A percentile compares a stretch with the other conserved stretches of the same genome.
Conservation (phyloP, 2,113 vertebrate species). For the Hepsetus odoe region DNA sequence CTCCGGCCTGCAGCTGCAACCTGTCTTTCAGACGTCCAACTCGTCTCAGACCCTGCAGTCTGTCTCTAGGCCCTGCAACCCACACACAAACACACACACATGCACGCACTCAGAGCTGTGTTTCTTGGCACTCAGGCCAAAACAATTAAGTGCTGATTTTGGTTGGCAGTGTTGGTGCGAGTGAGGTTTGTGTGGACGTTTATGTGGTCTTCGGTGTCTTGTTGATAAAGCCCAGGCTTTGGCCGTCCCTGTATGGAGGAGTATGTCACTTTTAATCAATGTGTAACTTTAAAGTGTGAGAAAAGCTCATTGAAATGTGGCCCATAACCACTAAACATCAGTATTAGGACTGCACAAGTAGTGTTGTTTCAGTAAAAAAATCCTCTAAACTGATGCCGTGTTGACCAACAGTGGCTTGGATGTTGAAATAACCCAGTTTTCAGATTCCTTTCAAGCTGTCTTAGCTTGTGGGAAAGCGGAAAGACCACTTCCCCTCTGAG, state of each 20-base stretch:
- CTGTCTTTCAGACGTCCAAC: slow-evolving; percentile 39
- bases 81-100: slow-evolving; percentile 23
- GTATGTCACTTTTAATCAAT: slow-evolving; percentile 57
- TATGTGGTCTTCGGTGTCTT: slow-evolving; percentile 57
- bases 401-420: slow-evolving; percentile 33
- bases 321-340: slow-evolving; percentile 20
- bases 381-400: slow-evolving; percentile 31
- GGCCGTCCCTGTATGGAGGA: slow-evolving; percentile 38
- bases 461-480: slow-evolving; percentile 38
- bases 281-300: slow-evolving; percentile 45
- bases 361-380: slow-evolving; percentile 50
- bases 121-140: slow-evolving; percentile 49
- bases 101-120: slow-evolving; percentile 42
- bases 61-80: slow-evolving; percentile 28
- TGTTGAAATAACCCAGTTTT: slow-evolving; percentile 40
- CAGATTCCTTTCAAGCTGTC: slow-evolving; percentile 21
- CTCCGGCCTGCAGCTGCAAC: slow-evolving; percentile 47
- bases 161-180: slow-evolving; percentile 60
- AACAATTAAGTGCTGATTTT: slow-evolving; percentile 66
- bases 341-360: slow-evolving; percentile 23
- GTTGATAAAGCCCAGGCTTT: slow-evolving; percentile 54
- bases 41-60: slow-evolving; percentile 22
- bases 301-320: slow-evolving; percentile 47
- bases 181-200: slow-evolving; percentile 58
- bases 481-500: slow-evolving; percentile 32